A percentile compares a stretch with the other conserved stretches of the same genome.
These are phyloP conservation scores for Yponomeuta cagnagella DNA, from an alignment of 2,888 invertebrate species.

Conservation along the genomic window DNA sequence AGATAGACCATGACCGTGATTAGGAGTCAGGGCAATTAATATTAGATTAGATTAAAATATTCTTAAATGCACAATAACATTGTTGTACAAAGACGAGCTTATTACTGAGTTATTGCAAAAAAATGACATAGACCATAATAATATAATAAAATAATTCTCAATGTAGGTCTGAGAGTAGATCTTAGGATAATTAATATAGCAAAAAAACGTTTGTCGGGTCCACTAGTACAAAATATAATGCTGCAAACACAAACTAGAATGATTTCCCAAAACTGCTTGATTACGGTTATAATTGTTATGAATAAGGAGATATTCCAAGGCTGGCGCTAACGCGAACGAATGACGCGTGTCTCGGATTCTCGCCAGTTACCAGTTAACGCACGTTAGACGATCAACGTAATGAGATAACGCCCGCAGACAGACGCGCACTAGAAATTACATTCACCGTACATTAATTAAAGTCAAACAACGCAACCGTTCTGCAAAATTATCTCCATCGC, in stretches of 20 bases:
- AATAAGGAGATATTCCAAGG: background rate
- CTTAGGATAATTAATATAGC: no score
- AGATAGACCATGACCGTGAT: no score
- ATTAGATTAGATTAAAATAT: no score
- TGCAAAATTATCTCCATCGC: constrained; percentile 63
- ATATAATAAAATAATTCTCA: no score
- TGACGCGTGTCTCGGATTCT: background rate
- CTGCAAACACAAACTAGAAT: background rate
- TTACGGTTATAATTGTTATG: no score
- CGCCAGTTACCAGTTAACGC: constrained; percentile 20
- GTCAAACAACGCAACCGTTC: constrained; percentile 67
- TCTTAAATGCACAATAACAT: no score
- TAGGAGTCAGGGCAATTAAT: no score
- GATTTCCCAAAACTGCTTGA: no score
- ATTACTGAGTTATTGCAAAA: no score
- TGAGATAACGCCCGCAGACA: constrained; percentile 57
- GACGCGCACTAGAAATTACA: constrained; percentile 59
- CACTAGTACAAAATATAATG: background rate
- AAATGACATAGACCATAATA: no score
- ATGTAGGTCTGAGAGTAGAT: no score
- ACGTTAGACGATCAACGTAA: constrained; percentile 52
- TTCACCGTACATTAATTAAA: constrained; percentile 71
- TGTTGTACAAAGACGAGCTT: no score
- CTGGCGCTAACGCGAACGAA: background rate
- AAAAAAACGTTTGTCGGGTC: background rate